phyloP scores from a whole-genome alignment of 2,797 vertebrate genomes.

The Dallia pectoralis region DNA sequence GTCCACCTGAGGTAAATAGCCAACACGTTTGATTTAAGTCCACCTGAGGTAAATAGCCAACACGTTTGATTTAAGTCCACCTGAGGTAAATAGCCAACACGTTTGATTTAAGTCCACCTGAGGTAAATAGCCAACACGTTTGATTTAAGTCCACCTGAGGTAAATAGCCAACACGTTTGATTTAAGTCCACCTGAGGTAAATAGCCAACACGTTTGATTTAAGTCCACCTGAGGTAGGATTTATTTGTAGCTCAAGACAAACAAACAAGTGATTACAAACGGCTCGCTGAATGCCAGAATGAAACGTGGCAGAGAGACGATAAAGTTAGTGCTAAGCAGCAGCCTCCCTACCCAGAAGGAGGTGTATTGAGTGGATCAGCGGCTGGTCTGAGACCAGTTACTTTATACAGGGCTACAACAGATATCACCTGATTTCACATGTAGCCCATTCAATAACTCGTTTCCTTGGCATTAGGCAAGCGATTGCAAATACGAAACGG shows the following conservation, averaged over 20 bases:
- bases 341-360: background rate
- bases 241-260: background rate
- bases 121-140: slow-evolving; percentile 80
- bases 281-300: background rate
- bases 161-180: slow-evolving; percentile 81
- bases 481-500: background rate
- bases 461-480: background rate
- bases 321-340: background rate
- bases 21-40: slow-evolving; percentile 77
- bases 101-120: slow-evolving; percentile 79
- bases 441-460: background rate
- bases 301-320: background rate
- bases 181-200: slow-evolving; percentile 74
- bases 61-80: slow-evolving; percentile 78
- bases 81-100: slow-evolving; percentile 77
- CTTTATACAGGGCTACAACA: background rate
- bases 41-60: slow-evolving; percentile 78
- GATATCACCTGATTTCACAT: background rate
- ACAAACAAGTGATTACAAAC: background rate
- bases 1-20: slow-evolving; percentile 76
- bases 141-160: slow-evolving; percentile 69
- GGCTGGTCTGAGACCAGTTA: background rate
- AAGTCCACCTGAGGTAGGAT: slow-evolving; percentile 74
- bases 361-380: background rate
- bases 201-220: slow-evolving; percentile 82